A percentile compares a stretch with the other conserved stretches of the same genome.
These are phyloP conservation scores for Epiblema foenella DNA, from an alignment of 2,888 invertebrate species.

Conservation along the genomic window DNA sequence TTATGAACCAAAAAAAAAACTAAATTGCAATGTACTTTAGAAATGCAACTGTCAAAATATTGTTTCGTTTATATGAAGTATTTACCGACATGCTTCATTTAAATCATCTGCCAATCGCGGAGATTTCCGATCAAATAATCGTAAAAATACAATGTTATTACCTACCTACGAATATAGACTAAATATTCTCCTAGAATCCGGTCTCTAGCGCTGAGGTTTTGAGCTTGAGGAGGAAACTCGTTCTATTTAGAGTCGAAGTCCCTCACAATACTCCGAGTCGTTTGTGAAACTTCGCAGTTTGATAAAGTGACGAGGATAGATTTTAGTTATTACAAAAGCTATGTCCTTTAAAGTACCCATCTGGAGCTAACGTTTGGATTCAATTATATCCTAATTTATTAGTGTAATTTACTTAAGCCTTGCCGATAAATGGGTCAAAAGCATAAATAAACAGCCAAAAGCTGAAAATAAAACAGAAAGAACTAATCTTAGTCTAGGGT, in stretches of 20 bases:
- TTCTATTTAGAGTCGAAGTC: constrained; percentile 4
- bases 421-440: background rate
- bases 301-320: constrained; percentile 5
- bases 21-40: background rate
- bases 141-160: too few species aligned
- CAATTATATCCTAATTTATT: constrained; percentile 1
- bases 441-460: background rate
- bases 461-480: background rate
- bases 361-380: background rate
- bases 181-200: background rate
- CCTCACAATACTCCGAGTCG: background rate
- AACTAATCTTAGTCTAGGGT: background rate
- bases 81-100: too few species aligned
- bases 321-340: background rate
- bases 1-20: background rate
- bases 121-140: too few species aligned
- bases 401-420: background rate
- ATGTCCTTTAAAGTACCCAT: background rate
- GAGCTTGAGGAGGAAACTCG: background rate
- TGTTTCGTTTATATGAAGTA: too few species aligned
- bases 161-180: background rate
- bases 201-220: too few species aligned
- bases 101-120: too few species aligned
- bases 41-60: too few species aligned
- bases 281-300: constrained; percentile 7